Evolutionary conservation across 2,797 vertebrate genomes (phyloP).

Genomic region (Anguilla megastoma): DNA sequence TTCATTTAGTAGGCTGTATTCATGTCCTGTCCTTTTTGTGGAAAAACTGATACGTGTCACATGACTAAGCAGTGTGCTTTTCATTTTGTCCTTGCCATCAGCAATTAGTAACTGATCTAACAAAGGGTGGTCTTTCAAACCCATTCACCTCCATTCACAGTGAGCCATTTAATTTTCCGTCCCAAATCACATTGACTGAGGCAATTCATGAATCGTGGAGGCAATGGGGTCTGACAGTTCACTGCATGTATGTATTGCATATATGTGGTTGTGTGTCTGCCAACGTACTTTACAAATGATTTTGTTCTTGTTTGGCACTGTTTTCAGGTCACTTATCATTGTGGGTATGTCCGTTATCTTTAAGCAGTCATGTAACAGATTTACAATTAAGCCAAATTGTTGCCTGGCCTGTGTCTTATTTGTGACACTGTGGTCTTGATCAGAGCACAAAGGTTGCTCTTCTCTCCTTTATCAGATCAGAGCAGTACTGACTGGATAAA

Average conservation of each 20-base stretch:
- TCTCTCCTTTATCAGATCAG: neutral
- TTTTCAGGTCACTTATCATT: neutral
- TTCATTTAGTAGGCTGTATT: neutral
- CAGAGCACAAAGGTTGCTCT: conserved; percentile 4
- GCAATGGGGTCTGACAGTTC: neutral
- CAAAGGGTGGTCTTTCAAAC: conserved; percentile 13
- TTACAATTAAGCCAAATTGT: neutral
- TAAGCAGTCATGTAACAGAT: neutral
- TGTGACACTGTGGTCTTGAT: neutral
- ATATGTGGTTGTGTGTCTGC: neutral
- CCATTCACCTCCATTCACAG: conserved; percentile 19
- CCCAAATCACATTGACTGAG: neutral
- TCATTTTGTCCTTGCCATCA: conserved; percentile 49
- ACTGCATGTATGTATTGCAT: neutral
- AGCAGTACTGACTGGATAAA: neutral
- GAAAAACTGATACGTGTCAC: conserved; percentile 61
- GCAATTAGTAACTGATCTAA: conserved; percentile 54
- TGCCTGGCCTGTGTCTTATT: neutral
- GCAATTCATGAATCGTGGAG: neutral
- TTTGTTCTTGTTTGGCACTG: neutral
- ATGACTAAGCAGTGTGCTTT: conserved; percentile 55
- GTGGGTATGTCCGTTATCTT: neutral
- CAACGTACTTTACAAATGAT: neutral
- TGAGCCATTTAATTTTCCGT: neutral
- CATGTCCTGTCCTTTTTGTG: conserved; percentile 3